Evolutionary conservation across 1,140 invertebrate genomes (phyloP), one percentile per base, ranked within the genome.

Genomic region (Bombus sibiricus): DNA sequence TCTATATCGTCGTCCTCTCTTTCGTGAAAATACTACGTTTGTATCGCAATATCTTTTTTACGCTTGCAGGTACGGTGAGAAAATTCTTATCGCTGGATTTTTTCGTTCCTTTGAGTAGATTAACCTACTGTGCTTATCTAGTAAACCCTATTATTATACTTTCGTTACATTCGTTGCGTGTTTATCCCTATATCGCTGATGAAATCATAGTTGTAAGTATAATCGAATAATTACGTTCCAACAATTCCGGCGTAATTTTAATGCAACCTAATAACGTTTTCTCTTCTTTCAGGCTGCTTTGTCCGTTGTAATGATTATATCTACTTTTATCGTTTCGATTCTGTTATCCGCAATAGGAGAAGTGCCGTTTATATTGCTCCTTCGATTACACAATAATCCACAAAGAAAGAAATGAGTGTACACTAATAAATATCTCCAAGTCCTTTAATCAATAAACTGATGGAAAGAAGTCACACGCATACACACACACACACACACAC

Each of bases 81-180:
- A 93, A 94, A 79, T 88, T 96, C 62, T 91, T 96, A 32, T 94
- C 95, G 13, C 94, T 93, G 72, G 92, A 86, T 86, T 87, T 88
- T 1, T 96, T 94, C 94, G 83, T 96, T 57, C 96, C 96, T 34
- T 74, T 96, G 8, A 95, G 95, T 76, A 94, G 94, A 91, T 86
- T 96, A 57, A 95, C 96, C 0, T 96, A 95, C 72, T 95, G 95
- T 74, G 94, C 94, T 59, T 96, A 96, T 91, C 91, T 96, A 1
- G n/a, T 96, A 25, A 96, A 96, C 92, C 96, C 96, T 12, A 91
- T 96, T 32, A 59, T 95, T 10, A 93, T 95, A 84, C 90, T 86
- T 89, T 93, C 92, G 0, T 79, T 94, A 47, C 93, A 91, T 47
- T 79, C 94, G 53, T 66, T 88, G 10, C 87, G 85, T 37, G 92